Conservation (phyloP, 2,797 vertebrate species). For the Helicolenus hilgendorfi region DNA sequence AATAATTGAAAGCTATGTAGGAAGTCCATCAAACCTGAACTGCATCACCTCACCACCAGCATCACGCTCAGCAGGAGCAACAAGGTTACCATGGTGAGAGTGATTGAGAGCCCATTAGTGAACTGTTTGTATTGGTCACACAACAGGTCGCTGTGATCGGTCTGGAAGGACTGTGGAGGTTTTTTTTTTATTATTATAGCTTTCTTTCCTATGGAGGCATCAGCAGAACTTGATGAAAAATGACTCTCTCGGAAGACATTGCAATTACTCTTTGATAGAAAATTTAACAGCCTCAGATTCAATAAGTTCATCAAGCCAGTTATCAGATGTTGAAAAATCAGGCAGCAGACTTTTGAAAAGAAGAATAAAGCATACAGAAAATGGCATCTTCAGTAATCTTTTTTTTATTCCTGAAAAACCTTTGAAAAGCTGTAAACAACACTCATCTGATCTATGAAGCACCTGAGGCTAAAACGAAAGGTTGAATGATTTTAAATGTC, state of each 20-base stretch:
- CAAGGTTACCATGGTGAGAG: constrained; percentile 67
- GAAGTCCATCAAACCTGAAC: constrained; percentile 28
- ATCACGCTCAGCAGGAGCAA: constrained; percentile 49
- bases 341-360: constrained; percentile 14
- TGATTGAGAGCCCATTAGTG: constrained; percentile 68
- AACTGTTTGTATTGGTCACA: constrained; percentile 47
- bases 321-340: constrained; percentile 37
- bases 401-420: constrained; percentile 12
- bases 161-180: constrained; percentile 25
- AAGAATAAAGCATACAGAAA: constrained; percentile 33
- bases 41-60: background rate
- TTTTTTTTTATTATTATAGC: background rate
- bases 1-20: constrained; percentile 26
- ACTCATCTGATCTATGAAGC: constrained; percentile 40
- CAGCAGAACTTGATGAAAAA: constrained; percentile 48
- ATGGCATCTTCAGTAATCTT: constrained; percentile 27
- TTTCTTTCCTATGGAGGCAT: constrained; percentile 37
- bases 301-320: constrained; percentile 45
- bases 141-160: constrained; percentile 28
- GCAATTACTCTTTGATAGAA: constrained; percentile 72
- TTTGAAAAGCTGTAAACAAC: constrained; percentile 43
- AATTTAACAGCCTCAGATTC: constrained; percentile 68
- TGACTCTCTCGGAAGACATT: constrained; percentile 48
- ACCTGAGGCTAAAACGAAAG: constrained; percentile 37
- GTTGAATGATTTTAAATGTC: constrained; percentile 68